A percentile compares a stretch with the other conserved stretches of the same genome.
Evolutionary conservation across 2,797 vertebrate species (phyloP).

Genomic region (Oreonectes daqikongensis): DNA sequence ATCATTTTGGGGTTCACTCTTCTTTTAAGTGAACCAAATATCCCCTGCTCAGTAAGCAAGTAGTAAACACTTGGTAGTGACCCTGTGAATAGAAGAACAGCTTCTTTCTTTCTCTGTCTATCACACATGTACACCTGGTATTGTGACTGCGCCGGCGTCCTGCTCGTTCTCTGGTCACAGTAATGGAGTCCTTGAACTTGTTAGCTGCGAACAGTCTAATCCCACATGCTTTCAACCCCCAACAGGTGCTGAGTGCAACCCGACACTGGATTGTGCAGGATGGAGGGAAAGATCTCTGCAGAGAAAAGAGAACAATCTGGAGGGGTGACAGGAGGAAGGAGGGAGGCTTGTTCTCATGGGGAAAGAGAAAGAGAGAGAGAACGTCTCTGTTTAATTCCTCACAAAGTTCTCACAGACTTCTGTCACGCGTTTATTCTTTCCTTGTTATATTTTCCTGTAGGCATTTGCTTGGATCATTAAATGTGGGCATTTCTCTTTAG

Average conservation of each 20-base stretch:
- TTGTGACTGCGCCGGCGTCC: slow-evolving; percentile 41
- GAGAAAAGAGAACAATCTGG: slow-evolving; percentile 55
- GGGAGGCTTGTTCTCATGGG: slow-evolving; percentile 40
- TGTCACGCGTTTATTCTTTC: slow-evolving; percentile 28
- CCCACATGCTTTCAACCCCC: slow-evolving; percentile 55
- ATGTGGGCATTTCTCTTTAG: slow-evolving; percentile 29
- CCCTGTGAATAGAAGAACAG: neutral
- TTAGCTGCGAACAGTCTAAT: slow-evolving; percentile 51
- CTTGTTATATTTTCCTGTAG: slow-evolving; percentile 16
- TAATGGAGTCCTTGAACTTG: slow-evolving; percentile 56
- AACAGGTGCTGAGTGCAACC: slow-evolving; percentile 60
- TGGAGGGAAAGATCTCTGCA: slow-evolving; percentile 38
- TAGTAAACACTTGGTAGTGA: neutral
- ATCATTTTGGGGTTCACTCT: neutral
- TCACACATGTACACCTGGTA: slow-evolving; percentile 34
- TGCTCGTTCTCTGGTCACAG: slow-evolving; percentile 33
- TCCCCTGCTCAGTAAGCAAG: neutral
- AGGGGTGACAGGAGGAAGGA: slow-evolving; percentile 34
- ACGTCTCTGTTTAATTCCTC: slow-evolving; percentile 24
- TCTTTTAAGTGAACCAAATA: neutral
- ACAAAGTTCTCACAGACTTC: slow-evolving; percentile 36
- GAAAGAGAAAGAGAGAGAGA: slow-evolving; percentile 34
- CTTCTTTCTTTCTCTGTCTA: slow-evolving; percentile 22
- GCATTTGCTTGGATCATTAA: slow-evolving; percentile 39
- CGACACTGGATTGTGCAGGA: slow-evolving; percentile 49